Evolutionary conservation across 2,113 vertebrate species (phyloP), one percentile per base, ranked within the genome.

Genomic region (Lophius piscatorius): DNA sequence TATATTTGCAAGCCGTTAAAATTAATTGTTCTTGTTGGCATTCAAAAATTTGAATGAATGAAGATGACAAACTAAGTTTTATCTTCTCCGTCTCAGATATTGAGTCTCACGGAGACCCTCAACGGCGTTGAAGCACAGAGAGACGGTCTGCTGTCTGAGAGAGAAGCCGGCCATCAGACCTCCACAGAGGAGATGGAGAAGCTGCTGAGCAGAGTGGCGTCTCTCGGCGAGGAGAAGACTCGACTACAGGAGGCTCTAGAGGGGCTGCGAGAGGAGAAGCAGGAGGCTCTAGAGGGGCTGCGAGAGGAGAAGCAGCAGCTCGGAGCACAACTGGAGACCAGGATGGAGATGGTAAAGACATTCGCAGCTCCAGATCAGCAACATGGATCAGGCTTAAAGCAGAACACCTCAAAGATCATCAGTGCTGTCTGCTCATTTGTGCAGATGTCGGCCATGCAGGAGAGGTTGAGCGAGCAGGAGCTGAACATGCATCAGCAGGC

Each of bases 211-310:
- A 69, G 34, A 20, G 1, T 83, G 9, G 41, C 18, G 0, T 33
- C 68, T 33, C 60, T 87, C 38, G 41, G 38, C 9, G 71, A 81
- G 50, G 84, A 89, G 16, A 49, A 59, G 29, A 54, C 82, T 26
- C 41, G 70, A 65, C 76, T 81, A 31, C 70, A 61, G 50, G 69
- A 78, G 59, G 36, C 17, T 0, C 63, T 86, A 49, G 58, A 84
- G 39, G 55, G 4, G 1, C 50, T 76, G 34, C 51, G 42, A 8
- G 44, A 48, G 47, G 80, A 89, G 56, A 85, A 59, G 21, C 17
- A 17, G 33, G 66, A 78, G n/a, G n/a, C n/a, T n/a, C n/a, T n/a
- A n/a, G n/a, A n/a, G n/a, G n/a, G 41, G 50, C 65, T 85, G 28
- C 42, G 1, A 3, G 58, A 20, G 4, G 36, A 87, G 18, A 60